These are phyloP conservation scores for Cheilosia grossa DNA, from an alignment of 2,888 invertebrate species.

Conservation along the genomic window DNA sequence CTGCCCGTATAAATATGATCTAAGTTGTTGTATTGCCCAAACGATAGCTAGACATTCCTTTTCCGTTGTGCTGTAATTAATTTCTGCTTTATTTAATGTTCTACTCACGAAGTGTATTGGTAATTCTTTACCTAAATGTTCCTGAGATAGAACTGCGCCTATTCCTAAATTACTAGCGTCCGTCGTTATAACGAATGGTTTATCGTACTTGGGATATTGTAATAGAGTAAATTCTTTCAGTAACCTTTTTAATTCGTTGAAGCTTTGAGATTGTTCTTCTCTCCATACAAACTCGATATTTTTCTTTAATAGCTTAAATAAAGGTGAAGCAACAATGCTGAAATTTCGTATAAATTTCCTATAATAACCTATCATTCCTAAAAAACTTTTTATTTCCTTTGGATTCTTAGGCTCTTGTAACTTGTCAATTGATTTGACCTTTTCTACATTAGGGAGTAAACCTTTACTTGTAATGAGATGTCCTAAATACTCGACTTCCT, in stretches of 20 bases:
- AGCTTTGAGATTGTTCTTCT: too few relatives aligned
- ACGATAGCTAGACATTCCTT: conserved; percentile 19
- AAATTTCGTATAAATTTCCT: conserved; percentile 45
- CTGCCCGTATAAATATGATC: conserved; percentile 12
- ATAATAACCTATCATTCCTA: conserved; percentile 37
- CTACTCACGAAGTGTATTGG: conserved; percentile 44
- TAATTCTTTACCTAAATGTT: conserved; percentile 10
- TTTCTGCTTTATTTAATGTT: conserved; percentile 34
- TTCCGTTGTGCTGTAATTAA: conserved; percentile 18
- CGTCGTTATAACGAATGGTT: too few relatives aligned
- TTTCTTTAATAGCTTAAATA: conserved; percentile 47
- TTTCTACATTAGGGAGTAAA: conserved; percentile 9
- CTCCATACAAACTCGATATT: neutral
- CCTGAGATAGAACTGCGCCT: neutral
- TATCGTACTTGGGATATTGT: too few relatives aligned
- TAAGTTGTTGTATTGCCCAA: conserved; percentile 20
- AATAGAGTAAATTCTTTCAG: too few relatives aligned
- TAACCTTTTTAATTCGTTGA: too few relatives aligned
- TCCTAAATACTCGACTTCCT: conserved; percentile 20
- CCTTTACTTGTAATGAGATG: conserved; percentile 19
- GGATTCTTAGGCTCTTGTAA: conserved; percentile 2
- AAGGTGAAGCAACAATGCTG: conserved; percentile 41
- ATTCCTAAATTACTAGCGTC: too few relatives aligned
- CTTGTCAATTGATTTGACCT: conserved; percentile 6
- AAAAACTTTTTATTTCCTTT: conserved; percentile 9